Evolutionary conservation across 2,888 invertebrate species (phyloP).

Genomic region (Melieria omissa): DNA sequence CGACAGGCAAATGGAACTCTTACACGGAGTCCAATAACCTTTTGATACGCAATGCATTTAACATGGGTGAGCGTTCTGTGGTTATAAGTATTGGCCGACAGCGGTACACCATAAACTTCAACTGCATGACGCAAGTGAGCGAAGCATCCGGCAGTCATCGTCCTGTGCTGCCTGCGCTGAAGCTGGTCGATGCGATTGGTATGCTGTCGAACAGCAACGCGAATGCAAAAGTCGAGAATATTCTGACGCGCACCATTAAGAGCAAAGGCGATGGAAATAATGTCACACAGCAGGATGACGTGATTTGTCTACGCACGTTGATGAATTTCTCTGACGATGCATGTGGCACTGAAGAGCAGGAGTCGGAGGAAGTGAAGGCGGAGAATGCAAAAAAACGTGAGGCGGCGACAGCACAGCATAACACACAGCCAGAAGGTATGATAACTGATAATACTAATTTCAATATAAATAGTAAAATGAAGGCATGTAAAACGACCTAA

Average conservation of each 20-base stretch:
- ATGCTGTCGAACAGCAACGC: conserved; percentile 23
- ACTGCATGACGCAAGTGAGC: conserved; percentile 84
- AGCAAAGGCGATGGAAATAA: conserved; percentile 42
- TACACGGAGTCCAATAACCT: conserved; percentile 80
- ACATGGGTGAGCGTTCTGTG: conserved; percentile 75
- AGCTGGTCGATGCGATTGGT: conserved; percentile 57
- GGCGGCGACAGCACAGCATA: conserved; percentile 14
- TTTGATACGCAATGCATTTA: conserved; percentile 81
- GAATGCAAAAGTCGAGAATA: conserved; percentile 45
- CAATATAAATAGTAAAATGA: too few relatives aligned
- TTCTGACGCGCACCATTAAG: conserved; percentile 49
- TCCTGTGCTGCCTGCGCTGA: conserved; percentile 77
- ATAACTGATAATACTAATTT: too few relatives aligned
- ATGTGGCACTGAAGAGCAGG: conserved; percentile 45
- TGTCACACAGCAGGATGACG: conserved; percentile 48
- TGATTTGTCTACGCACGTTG: conserved; percentile 46
- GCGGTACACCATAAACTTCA: conserved; percentile 81
- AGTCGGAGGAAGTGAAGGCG: conserved; percentile 49
- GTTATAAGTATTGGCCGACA: conserved; percentile 79
- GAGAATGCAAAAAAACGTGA: conserved; percentile 50
- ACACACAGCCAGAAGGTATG: too few relatives aligned
- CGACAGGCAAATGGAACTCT: conserved; percentile 82
- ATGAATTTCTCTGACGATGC: conserved; percentile 47
- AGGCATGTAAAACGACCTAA: too few relatives aligned
- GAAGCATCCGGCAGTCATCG: conserved; percentile 86